Percentiles rank a stretch among this genome's conserved stretches.
Conservation (phyloP, 2,797 vertebrate species). For the Picus viridis region DNA sequence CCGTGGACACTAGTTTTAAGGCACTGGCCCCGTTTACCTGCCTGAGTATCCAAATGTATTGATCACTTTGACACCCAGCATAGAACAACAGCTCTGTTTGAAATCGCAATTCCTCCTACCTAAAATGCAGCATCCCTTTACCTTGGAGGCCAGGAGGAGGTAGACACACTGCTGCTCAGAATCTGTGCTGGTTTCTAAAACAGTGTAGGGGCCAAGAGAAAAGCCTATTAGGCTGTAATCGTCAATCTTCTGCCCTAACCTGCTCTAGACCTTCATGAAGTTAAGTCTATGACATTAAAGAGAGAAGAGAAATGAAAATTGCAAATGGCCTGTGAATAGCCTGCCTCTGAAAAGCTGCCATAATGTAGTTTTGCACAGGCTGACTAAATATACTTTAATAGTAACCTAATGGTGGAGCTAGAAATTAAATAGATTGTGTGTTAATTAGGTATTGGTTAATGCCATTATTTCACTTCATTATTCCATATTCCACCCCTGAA, state of each 20-base stretch:
- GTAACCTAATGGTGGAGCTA: conserved; percentile 59
- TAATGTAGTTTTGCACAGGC: conserved; percentile 57
- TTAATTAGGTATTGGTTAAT: conserved; percentile 73
- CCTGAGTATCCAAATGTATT: neutral
- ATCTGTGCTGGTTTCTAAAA: neutral
- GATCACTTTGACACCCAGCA: neutral
- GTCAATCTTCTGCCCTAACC: conserved; percentile 52
- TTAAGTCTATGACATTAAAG: conserved; percentile 64
- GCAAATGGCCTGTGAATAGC: conserved; percentile 71
- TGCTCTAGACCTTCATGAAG: conserved; percentile 48
- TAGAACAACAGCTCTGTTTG: neutral
- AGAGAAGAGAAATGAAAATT: conserved; percentile 65
- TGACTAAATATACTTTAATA: conserved; percentile 57
- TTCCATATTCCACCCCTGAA: conserved; percentile 15
- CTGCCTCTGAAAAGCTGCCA: conserved; percentile 60
- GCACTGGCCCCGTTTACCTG: neutral
- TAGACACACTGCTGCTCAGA: neutral
- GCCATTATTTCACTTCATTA: conserved; percentile 73
- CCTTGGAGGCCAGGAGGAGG: neutral
- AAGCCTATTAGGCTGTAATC: conserved; percentile 31
- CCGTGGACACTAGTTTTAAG: neutral
- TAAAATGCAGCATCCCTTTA: neutral
- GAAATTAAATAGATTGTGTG: conserved; percentile 69
- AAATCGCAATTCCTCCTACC: neutral
- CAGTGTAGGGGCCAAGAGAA: neutral